phyloP scores from a whole-genome alignment of 2,113 vertebrate species.

The Silurus asotus region DNA sequence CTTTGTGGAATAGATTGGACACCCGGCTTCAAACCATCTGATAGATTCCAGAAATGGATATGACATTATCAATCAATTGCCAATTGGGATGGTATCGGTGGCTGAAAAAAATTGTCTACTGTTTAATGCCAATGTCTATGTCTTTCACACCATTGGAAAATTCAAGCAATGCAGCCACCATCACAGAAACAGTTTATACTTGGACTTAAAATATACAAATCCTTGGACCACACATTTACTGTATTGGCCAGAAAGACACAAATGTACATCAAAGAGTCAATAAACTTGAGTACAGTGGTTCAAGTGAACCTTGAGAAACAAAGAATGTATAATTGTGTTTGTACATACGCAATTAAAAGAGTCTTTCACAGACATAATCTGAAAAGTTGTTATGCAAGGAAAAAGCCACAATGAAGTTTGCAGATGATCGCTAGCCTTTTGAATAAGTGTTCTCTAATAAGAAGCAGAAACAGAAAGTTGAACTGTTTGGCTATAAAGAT shows the following conservation, averaged over 20 bases:
- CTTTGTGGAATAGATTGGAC: too few relatives aligned
- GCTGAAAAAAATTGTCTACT: not conserved
- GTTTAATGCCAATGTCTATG: not conserved
- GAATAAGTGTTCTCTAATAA: not conserved
- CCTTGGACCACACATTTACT: not conserved
- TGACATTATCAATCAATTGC: not conserved
- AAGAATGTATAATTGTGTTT: not conserved
- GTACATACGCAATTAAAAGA: not conserved
- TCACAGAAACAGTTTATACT: not conserved
- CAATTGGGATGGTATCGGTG: not conserved
- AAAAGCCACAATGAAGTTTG: not conserved
- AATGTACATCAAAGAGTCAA: not conserved
- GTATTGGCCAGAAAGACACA: not conserved
- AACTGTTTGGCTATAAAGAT: not conserved
- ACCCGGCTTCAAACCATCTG: not conserved
- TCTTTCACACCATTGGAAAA: not conserved
- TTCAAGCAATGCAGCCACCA: not conserved
- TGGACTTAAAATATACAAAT: not conserved
- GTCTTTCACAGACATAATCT: not conserved
- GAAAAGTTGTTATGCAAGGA: not conserved
- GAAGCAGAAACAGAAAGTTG: not conserved
- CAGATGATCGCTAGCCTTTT: not conserved
- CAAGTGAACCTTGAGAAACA: not conserved
- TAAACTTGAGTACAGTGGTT: not conserved
- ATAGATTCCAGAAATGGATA: not conserved